Evolutionary conservation across 2,888 invertebrate genomes (phyloP), one percentile per base, ranked within the genome.

Genomic region (Cactoblastis cactorum): DNA sequence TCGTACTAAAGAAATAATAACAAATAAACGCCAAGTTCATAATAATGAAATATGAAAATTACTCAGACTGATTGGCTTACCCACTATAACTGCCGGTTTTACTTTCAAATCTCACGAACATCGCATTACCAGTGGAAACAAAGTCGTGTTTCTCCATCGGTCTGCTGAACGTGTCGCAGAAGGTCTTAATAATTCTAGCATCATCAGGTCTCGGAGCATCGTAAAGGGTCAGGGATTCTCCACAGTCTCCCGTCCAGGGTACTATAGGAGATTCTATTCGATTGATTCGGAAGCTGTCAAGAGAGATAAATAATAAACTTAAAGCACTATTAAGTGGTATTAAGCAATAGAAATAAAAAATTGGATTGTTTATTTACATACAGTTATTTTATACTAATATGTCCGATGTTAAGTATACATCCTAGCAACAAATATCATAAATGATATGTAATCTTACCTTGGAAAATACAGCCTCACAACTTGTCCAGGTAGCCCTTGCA

Each of bases 111-210:
- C 96, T 91, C 0, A 97, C 96, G 69, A 95, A 97, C 65, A 97
- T 91, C 0, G 97, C 94, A 60, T 95, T 96, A 5, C 95, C 95
- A 0, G 95, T 96, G 0, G 97, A 97, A 0, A 97, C 95, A 62
- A 97, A 97, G 76, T 97, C 97, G 66, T 96, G 95, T 69, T 97
- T 97, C 81, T 97, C 97, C 95, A 97, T 95, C 0, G 97, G 96
- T 58, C 96, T 93, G 28, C 96, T 96, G 84, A 97, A 97, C 2
- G 97, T 97, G 80, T 97, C 97, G 81, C 97, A 97, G 84, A 97
- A 97, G 0, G 97, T 97, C 80, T 97, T 97, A 71, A 97, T 96
- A 66, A 97, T 97, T 61, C 94, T 92, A 0, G 97, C 95, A 59
- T 97, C 96, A 71, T 97, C 97, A 3, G 97, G 95, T 90, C 95